Evolutionary conservation across 2,797 vertebrate genomes (phyloP).

Genomic region (Aeoliscus strigatus): DNA sequence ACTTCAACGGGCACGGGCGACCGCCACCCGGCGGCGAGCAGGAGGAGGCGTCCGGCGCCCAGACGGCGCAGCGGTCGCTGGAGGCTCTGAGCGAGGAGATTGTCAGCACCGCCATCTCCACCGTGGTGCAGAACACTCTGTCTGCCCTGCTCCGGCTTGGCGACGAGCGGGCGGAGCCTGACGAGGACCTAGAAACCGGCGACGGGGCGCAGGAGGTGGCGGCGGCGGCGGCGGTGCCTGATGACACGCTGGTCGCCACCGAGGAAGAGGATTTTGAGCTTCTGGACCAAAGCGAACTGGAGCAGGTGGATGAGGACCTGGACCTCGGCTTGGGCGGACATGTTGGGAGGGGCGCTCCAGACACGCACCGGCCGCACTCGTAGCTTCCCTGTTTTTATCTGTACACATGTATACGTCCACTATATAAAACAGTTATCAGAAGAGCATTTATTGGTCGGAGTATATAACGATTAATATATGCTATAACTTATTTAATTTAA

Average conservation of each 20-base stretch:
- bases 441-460: conserved; percentile 38
- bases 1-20: conserved; percentile 86
- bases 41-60: conserved; percentile 13
- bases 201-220: conserved; percentile 37
- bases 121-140: conserved; percentile 86
- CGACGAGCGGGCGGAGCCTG: conserved; percentile 59
- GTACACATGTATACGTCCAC: conserved; percentile 45
- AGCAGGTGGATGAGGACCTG: conserved; percentile 84
- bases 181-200: conserved; percentile 45
- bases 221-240: conserved; percentile 43
- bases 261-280: conserved; percentile 97
- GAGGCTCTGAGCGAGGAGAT: conserved; percentile 86
- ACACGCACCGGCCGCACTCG: conserved; percentile 64
- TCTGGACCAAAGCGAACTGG: conserved; percentile 98
- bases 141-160: conserved; percentile 79
- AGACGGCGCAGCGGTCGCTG: conserved; percentile 69
- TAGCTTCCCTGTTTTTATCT: conserved; percentile 72
- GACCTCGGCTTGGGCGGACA: conserved; percentile 69
- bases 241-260: conserved; percentile 63
- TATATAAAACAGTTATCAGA: conserved; percentile 51
- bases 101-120: conserved; percentile 83
- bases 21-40: conserved; percentile 41
- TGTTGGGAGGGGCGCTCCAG: conserved; percentile 38
- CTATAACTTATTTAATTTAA: conserved; percentile 67
- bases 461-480: conserved; percentile 52